A percentile compares a stretch with the other conserved stretches of the same genome.
Conservation (phyloP, 2,888 invertebrate genomes). For the Dryococelus australis region DNA sequence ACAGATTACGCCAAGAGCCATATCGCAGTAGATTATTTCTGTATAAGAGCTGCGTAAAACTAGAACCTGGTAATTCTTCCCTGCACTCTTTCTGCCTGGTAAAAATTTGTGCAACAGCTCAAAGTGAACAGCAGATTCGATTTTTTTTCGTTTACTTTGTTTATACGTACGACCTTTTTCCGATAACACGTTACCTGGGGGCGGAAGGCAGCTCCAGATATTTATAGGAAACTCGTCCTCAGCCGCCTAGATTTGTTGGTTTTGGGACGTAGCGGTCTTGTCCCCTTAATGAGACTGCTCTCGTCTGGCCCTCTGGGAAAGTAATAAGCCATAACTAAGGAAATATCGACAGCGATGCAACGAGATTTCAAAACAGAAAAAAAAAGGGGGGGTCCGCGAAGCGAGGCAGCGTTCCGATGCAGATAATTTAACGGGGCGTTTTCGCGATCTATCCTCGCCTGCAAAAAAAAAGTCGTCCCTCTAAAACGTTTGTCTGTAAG, state of each 20-base stretch:
- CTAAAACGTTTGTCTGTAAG: not conserved
- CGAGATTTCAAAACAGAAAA: not conserved
- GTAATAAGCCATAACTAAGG: constrained; percentile 16
- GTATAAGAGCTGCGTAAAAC: too few relatives aligned
- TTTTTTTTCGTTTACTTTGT: too few relatives aligned
- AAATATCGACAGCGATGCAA: constrained; percentile 11
- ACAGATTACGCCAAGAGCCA: too few relatives aligned
- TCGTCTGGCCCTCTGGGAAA: not conserved
- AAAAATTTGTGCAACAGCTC: too few relatives aligned
- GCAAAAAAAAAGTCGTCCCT: not conserved
- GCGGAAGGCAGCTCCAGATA: not conserved
- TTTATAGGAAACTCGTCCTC: not conserved
- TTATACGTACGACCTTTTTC: too few relatives aligned
- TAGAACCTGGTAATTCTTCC: too few relatives aligned
- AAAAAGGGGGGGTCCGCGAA: not conserved
- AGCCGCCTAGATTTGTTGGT: not conserved
- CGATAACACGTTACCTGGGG: not conserved
- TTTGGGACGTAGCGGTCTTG: not conserved
- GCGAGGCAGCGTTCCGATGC: not conserved
- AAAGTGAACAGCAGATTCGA: too few relatives aligned
- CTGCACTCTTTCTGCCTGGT: too few relatives aligned
- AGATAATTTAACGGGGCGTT: not conserved
- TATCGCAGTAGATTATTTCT: too few relatives aligned
- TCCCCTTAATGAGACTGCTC: not conserved
- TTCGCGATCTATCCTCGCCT: not conserved